Base-by-base conservation (phyloP, 2,797 vertebrate genomes). In the Chrosomus eos region DNA sequence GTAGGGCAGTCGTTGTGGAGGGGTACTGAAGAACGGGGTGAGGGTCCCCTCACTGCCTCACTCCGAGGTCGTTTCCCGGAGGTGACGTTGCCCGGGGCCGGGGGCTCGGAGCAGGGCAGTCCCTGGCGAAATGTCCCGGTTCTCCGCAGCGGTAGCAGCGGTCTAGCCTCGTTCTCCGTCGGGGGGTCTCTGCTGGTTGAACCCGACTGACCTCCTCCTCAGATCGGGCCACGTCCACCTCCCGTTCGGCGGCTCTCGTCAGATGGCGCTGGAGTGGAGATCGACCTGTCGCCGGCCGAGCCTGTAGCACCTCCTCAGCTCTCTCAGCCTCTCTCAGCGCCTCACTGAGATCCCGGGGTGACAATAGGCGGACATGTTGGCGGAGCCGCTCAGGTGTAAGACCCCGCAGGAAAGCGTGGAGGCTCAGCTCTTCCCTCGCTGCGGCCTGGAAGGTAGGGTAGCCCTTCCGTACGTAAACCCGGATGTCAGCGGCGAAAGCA, bases 31-130 rank as follows among this genome's bases (percentile, higher is more conserved):
- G 6, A 28, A 16, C 7, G 6, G 43, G 18, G 26, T 73, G 71
- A 73, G 71, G 40, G n/a, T 45, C 40, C 71, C 71, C 43, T 73
- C n/a, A 48, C 14, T 73, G 43, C 43, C 40, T 73, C 40, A 73
- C 71, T 26, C 43, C 14, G 1, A 19, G 23, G 38, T 48, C 43
- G 14, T 73, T 73, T 48, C 71, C n/a, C 14, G 6, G 40, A 7
- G 71, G 43, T 48, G n/a, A 45, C 7, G 0, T 19, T 48, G 3
- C 13, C 33, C 33, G 33, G 33, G 33, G 33, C 38, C 68, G 10
- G 21, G 68, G 38, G 16, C 21, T 66, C 13, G 66, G 66, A 7
- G 66, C 33, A 18, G 19, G 45, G 18, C 43, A 73, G 43, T 28
- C 26, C 43, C n/a, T 26, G 71, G 43, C 18, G 5, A 68, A 31